phyloP scores from a whole-genome alignment of 37 sponge, comb jelly and placozoan species.

The Cliona cf. orientalis region DNA sequence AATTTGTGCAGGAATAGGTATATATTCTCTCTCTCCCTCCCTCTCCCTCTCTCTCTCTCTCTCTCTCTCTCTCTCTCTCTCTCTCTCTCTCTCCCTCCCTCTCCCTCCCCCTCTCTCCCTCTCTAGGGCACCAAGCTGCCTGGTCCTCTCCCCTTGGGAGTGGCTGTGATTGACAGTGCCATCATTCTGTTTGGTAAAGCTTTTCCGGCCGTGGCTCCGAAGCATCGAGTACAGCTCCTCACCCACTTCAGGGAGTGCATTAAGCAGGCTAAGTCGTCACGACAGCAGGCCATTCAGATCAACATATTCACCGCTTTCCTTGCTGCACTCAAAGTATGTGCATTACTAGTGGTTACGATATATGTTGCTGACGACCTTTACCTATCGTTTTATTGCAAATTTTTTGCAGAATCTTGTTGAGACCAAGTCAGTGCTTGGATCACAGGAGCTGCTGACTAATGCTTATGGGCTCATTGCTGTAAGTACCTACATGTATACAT shows the following conservation, averaged over 20 bases:
- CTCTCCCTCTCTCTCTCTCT: neutral
- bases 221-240: constrained; percentile 93
- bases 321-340: constrained; percentile 84
- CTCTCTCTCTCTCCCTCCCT: neutral
- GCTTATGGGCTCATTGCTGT: constrained; percentile 72
- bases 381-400: too few species aligned
- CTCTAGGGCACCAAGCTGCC: constrained; percentile 47
- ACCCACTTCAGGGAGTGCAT: constrained; percentile 88
- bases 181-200: constrained; percentile 93
- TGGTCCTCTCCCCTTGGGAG: constrained; percentile 96
- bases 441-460: constrained; percentile 60
- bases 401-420: constrained; percentile 60
- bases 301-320: constrained; percentile 96
- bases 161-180: constrained; percentile 90
- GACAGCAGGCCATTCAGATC: constrained; percentile 89
- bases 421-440: constrained; percentile 54
- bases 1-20: neutral
- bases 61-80: neutral
- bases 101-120: neutral
- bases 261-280: constrained; percentile 79
- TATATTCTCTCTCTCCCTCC: neutral
- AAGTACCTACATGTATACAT: neutral
- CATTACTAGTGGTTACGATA: neutral
- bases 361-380: neutral
- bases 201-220: constrained; percentile 87